Base-by-base conservation (phyloP, 1,140 invertebrate species). In the Pachypsylla venusta region DNA sequence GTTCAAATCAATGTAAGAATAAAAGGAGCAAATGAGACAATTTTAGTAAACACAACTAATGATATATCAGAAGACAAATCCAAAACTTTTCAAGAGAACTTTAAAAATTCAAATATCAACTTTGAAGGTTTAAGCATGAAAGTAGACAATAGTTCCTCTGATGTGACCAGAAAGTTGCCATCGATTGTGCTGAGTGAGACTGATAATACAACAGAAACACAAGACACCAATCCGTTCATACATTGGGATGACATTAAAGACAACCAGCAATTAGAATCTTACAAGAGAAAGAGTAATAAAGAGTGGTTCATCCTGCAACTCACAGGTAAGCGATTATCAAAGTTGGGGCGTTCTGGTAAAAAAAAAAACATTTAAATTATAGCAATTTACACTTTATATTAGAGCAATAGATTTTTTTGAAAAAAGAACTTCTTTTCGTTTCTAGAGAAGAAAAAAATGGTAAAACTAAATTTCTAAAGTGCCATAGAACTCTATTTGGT, bases 211-310 rank as follows among this genome's bases (percentile, higher is more conserved):
- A 19, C 42, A n/a, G 42, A n/a, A 19, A 22, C 42, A 10, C 42
- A 48, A 5, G 42, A 48, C 42, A 48, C 42, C n/a, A 48, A 48
- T 48, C 42, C 42, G 4, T 48, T 48, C 42, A 48, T 48, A 7
- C 42, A 48, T 48, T 48, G 42, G 42, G 42, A 48, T 48, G 42
- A 48, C 22, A 48, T 48, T 22, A 48, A 48, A 7, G 42, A 48
- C 16, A 48, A 48, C 22, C 42, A 48, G 42, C 42, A 48, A 22
- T 22, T 48, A 19, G 42, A 48, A 5, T 48, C 42, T 10, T 48
- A 48, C 42, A 5, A 22, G 7, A 48, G 42, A n/a, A 48, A 48
- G 22, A n/a, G n/a, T n/a, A 48, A 48, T 22, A 5, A 48, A 19
- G 4, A 4, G 7, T 48, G 42, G 42, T 48, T 48, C 42, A 48